A percentile compares a stretch with the other conserved stretches of the same genome.
phyloP scores from a whole-genome alignment of 2,888 invertebrate genomes.

The Drosophila multiciliata region DNA sequence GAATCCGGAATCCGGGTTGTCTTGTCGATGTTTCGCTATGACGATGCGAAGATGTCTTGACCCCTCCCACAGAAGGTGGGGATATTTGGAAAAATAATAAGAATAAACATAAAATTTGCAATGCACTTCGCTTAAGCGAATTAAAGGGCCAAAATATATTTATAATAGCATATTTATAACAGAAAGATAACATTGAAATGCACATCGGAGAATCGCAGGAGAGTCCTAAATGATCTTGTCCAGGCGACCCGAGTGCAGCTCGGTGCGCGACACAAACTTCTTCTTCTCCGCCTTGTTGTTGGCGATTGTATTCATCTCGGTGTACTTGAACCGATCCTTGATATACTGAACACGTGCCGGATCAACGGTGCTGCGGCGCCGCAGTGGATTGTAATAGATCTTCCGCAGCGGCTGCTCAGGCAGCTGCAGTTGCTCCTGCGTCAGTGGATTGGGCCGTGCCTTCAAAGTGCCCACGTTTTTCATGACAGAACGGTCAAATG shows the following conservation, averaged over 20 bases:
- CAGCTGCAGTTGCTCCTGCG: not conserved
- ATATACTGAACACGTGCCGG: constrained; percentile 56
- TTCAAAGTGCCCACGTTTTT: constrained; percentile 29
- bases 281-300: constrained; percentile 39
- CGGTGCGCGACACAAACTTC: constrained; percentile 55
- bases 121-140: not conserved
- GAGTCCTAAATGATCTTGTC: constrained; percentile 56
- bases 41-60: not conserved
- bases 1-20: no score
- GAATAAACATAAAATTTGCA: not conserved
- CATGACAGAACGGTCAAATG: constrained; percentile 13
- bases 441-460: not conserved
- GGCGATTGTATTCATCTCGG: constrained; percentile 27
- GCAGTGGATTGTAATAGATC: constrained; percentile 42
- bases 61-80: not conserved
- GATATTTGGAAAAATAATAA: no score
- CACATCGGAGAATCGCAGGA: not conserved
- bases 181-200: not conserved
- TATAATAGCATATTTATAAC: constrained; percentile 12
- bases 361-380: constrained; percentile 59
- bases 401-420: constrained; percentile 37
- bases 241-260: constrained; percentile 57
- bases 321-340: constrained; percentile 50
- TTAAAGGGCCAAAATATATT: constrained; percentile 29
- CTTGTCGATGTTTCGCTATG: not conserved